Evolutionary conservation across 1,140 invertebrate species (phyloP).

Genomic region (Drosophila watanabei): DNA sequence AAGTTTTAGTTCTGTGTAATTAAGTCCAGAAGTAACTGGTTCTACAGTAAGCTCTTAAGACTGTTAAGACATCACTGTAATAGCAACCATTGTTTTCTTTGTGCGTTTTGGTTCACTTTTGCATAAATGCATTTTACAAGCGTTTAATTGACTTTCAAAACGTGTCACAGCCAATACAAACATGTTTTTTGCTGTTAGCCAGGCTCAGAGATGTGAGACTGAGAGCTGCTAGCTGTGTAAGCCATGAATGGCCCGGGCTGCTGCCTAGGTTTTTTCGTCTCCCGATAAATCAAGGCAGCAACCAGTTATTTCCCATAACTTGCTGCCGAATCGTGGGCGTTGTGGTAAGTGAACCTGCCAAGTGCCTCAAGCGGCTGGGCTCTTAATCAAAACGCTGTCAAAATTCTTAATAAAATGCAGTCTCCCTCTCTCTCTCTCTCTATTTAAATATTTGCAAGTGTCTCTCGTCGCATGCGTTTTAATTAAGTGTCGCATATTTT

Average conservation of each 20-base stretch:
- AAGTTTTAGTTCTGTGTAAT: conserved; percentile 22
- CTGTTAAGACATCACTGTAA: conserved; percentile 3
- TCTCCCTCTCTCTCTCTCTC: conserved; percentile 17
- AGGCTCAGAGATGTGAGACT: conserved; percentile 24
- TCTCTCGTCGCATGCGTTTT: conserved; percentile 71
- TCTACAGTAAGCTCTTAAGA: conserved; percentile 18
- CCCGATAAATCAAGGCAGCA: conserved; percentile 43
- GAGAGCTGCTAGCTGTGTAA: conserved; percentile 30
- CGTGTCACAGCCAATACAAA: conserved; percentile 62
- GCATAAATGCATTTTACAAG: conserved; percentile 77
- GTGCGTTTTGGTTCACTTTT: conserved; percentile 50
- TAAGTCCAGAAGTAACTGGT: conserved; percentile 35
- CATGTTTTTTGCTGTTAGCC: conserved; percentile 65
- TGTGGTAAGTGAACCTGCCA: conserved; percentile 34
- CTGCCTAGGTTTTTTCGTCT: conserved; percentile 32
- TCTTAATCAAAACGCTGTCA: conserved; percentile 80
- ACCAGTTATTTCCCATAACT: conserved; percentile 62
- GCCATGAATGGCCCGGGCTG: conserved; percentile 58
- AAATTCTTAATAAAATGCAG: conserved; percentile 77
- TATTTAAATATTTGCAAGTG: conserved; percentile 57
- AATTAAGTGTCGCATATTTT: conserved; percentile 79
- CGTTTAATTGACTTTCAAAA: conserved; percentile 80
- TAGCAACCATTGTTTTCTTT: conserved; percentile 18
- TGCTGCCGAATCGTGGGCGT: conserved; percentile 44
- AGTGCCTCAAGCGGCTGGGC: conserved; percentile 44